Percentiles rank a stretch among this genome's conserved stretches.
These are phyloP conservation scores for Cololabis saira DNA, from an alignment of 2,113 vertebrate species.

Conservation along the genomic window DNA sequence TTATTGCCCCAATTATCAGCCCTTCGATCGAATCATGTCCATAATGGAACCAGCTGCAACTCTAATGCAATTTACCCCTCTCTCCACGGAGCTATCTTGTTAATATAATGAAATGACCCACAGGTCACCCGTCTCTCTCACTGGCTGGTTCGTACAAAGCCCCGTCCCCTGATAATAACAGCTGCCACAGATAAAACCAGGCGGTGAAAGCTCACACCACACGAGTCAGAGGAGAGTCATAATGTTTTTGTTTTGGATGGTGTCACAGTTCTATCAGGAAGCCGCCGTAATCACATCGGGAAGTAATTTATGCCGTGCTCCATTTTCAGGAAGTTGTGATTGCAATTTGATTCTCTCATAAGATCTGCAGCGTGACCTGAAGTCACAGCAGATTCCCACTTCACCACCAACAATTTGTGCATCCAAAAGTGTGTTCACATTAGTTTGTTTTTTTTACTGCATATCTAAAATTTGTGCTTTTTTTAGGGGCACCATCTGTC, in stretches of 20 bases:
- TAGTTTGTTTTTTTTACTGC: too few species aligned
- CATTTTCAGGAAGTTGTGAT: background rate
- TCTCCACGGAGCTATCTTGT: conserved; percentile 22
- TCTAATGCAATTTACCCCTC: conserved; percentile 12
- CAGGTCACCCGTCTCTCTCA: conserved; percentile 35
- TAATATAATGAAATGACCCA: conserved; percentile 21
- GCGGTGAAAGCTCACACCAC: background rate
- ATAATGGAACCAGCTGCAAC: conserved; percentile 12
- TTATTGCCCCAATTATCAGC: conserved; percentile 32
- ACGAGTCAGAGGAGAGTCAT: too few species aligned
- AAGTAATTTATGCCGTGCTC: background rate
- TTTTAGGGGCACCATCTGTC: too few species aligned
- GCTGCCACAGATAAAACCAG: background rate
- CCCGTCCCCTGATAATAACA: background rate
- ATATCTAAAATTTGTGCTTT: too few species aligned
- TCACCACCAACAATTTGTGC: too few species aligned
- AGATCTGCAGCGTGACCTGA: background rate
- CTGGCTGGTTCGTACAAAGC: conserved; percentile 13
- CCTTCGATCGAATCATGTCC: conserved; percentile 13
- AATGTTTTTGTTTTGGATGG: background rate
- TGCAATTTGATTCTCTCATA: background rate
- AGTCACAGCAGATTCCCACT: too few species aligned
- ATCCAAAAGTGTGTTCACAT: too few species aligned
- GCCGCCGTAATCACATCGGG: too few species aligned
- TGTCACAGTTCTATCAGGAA: background rate